These are phyloP conservation scores for Kryptopterus vitreolus DNA, from an alignment of 2,797 vertebrate species.

Conservation along the genomic window DNA sequence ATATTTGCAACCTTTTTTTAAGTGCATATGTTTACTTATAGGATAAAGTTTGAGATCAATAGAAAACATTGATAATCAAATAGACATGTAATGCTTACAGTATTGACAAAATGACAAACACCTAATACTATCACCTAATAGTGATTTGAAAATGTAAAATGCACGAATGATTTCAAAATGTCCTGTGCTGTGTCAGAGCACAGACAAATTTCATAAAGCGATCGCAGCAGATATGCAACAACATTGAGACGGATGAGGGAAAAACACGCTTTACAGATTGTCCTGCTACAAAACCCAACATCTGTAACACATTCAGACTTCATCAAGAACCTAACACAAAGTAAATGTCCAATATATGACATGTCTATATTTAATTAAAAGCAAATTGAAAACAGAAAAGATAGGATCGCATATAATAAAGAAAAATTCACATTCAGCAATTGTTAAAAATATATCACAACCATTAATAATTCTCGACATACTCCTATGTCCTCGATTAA, in stretches of 20 bases:
- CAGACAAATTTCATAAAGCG: not conserved
- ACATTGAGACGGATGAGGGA: not conserved
- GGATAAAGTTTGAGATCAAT: not conserved
- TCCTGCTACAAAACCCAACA: not conserved
- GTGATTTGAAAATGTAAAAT: not conserved
- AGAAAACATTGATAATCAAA: too few species aligned
- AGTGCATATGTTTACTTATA: not conserved
- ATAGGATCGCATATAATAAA: not conserved
- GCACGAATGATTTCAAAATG: not conserved
- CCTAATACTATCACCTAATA: not conserved
- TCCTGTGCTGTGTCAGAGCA: not conserved
- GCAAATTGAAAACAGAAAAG: not conserved
- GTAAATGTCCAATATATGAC: not conserved
- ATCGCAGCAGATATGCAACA: not conserved
- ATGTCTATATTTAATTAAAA: not conserved
- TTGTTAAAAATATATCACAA: not conserved
- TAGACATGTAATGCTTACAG: too few species aligned
- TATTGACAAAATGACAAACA: too few species aligned
- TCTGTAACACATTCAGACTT: constrained; percentile 9
- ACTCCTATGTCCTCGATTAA: not conserved
- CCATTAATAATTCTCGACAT: too few species aligned
- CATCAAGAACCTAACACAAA: not conserved
- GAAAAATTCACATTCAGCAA: not conserved
- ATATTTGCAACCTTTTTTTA: not conserved
- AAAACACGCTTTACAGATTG: not conserved